phyloP scores from a whole-genome alignment of 2,113 vertebrate genomes.

The Coptodon rendalli region DNA sequence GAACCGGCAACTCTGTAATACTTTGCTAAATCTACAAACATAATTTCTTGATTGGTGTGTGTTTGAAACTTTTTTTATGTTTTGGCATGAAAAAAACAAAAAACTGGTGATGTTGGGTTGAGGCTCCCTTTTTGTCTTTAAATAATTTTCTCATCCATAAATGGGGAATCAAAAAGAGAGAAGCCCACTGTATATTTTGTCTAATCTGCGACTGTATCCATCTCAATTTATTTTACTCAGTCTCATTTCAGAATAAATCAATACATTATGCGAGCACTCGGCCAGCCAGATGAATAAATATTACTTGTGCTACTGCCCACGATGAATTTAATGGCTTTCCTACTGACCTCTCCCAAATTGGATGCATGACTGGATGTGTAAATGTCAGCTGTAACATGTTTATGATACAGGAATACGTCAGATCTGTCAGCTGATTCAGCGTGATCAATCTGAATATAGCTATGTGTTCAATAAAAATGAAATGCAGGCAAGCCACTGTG shows the following conservation, averaged over 20 bases:
- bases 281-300: not conserved
- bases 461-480: not conserved
- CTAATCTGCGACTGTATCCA: not conserved
- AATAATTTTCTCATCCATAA: not conserved
- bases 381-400: not conserved
- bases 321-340: not conserved
- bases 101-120: not conserved
- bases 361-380: not conserved
- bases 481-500: not conserved
- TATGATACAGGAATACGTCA: not conserved
- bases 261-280: not conserved
- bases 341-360: not conserved
- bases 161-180: not conserved
- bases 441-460: not conserved
- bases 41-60: not conserved
- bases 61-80: not conserved
- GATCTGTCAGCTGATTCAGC: not conserved
- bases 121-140: not conserved
- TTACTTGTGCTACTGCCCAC: not conserved
- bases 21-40: not conserved
- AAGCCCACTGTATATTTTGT: not conserved
- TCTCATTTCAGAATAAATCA: not conserved
- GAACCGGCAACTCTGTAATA: not conserved
- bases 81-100: not conserved
- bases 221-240: not conserved